Evolutionary conservation across 1,140 invertebrate genomes (phyloP), one percentile per base, ranked within the genome.

Genomic region (Asbolus verrucosus): DNA sequence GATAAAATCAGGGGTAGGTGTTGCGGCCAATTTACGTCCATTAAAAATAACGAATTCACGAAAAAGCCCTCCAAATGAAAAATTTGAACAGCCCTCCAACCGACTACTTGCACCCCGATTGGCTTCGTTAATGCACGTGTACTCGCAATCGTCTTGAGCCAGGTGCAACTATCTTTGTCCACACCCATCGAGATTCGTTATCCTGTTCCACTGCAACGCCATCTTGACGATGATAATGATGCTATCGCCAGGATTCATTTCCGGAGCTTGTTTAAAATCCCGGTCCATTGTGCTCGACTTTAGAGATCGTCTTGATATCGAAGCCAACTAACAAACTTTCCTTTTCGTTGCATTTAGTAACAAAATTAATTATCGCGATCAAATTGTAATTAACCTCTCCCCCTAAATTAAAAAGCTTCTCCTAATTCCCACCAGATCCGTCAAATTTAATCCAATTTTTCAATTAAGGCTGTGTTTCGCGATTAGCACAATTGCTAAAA

Each of bases 181-280:
- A 13, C 33, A 30, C 30, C 31, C 61, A 54, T 39, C 69, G 39
- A 15, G 41, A 38, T 54, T 36, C 33, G 33, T 33, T 38, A 50
- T 33, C 43, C 59, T 63, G 30, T 14, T 36, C 11, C 33, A 11
- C n/a, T 36, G 33, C 33, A 36, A 30, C 30, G 27, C 31, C 68
- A 38, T 54, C 62, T 65, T 70, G 27, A 54, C 18, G 61, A 61
- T 54, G 70, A 71, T 71, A 71, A 71, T 68, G 65, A 71, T 71
- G 65, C 70, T 63, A 71, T 71, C 70, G 54, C 19, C 11, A 15
- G 54, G 69, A 67, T 71, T 67, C 65, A 68, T 71, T 71, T 71
- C 70, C 65, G 65, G 54, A 70, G 61, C 68, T 70, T 70, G 68
- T 71, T 71, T 71, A 70, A 63, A 63, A 65, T 66, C 68, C 62